A percentile compares a stretch with the other conserved stretches of the same genome.
Conservation (phyloP, 2,113 vertebrate genomes). For the Lepus europaeus region DNA sequence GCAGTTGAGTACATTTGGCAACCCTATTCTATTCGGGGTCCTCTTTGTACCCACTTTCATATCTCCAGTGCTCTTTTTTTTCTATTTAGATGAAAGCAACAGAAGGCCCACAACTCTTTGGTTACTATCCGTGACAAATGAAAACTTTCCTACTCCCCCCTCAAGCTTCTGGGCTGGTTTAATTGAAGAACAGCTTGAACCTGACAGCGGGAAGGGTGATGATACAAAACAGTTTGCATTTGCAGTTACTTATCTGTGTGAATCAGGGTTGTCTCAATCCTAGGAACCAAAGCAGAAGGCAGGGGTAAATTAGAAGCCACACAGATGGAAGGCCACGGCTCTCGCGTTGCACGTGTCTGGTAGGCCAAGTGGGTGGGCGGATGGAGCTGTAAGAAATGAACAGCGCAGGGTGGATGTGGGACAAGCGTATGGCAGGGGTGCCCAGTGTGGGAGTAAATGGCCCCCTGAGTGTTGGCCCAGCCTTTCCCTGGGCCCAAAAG, state of each 20-base stretch:
- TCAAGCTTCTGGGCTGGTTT: background rate
- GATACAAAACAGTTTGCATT: background rate
- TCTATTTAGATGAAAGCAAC: background rate
- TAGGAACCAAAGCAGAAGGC: background rate
- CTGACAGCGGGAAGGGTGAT: background rate
- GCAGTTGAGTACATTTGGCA: background rate
- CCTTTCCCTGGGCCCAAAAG: background rate
- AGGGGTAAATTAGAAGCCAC: background rate
- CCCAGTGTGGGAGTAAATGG: background rate
- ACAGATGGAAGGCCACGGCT: background rate
- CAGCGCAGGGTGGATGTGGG: background rate
- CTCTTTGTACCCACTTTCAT: background rate
- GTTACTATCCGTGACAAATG: background rate
- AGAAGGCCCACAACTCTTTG: background rate
- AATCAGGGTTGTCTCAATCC: background rate
- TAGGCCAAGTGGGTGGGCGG: background rate
- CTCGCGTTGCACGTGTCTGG: no score
- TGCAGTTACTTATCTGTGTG: background rate
- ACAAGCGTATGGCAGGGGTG: background rate
- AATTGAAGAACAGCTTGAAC: constrained; percentile 2
- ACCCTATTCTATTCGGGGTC: background rate
- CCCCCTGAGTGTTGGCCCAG: background rate
- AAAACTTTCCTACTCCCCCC: background rate
- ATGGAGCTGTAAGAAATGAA: background rate
- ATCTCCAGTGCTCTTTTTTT: background rate